Conservation (phyloP, 2,888 invertebrate genomes). For the Chalcosyrphus nemorum region DNA sequence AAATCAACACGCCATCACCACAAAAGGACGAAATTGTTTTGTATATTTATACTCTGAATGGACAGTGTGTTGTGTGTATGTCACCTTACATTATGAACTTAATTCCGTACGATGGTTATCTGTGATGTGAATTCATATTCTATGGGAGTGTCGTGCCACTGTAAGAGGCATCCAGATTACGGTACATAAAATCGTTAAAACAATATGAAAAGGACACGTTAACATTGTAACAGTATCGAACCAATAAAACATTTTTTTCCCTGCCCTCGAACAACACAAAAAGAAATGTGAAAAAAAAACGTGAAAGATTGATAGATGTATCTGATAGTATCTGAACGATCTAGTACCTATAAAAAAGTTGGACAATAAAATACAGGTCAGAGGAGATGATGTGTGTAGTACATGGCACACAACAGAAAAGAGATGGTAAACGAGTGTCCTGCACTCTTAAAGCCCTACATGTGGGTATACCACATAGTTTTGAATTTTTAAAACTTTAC, state of each 20-base stretch:
- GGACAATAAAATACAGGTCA: background rate
- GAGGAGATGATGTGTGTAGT: too few species aligned
- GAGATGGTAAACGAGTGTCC: too few species aligned
- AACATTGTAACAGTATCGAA: slow-evolving; percentile 11
- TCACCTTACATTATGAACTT: background rate
- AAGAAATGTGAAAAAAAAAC: too few species aligned
- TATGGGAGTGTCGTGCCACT: background rate
- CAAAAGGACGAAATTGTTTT: slow-evolving; percentile 4
- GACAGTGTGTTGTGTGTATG: background rate
- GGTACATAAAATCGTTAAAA: slow-evolving; percentile 28
- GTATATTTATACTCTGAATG: background rate
- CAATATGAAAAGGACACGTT: slow-evolving; percentile 19
- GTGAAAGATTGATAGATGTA: background rate
- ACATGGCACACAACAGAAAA: too few species aligned
- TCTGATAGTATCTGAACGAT: background rate
- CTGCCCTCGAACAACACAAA: too few species aligned
- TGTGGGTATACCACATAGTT: too few species aligned
- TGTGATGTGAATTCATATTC: slow-evolving; percentile 23
- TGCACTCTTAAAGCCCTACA: too few species aligned
- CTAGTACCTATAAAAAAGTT: background rate
- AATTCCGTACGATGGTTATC: background rate
- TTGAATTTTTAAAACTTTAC: too few species aligned
- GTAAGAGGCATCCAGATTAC: background rate
- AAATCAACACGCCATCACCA: slow-evolving; percentile 34
- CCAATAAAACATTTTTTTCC: slow-evolving; percentile 32